phyloP scores from a whole-genome alignment of 1,140 invertebrate species.

The Lasioglossum albipes region DNA sequence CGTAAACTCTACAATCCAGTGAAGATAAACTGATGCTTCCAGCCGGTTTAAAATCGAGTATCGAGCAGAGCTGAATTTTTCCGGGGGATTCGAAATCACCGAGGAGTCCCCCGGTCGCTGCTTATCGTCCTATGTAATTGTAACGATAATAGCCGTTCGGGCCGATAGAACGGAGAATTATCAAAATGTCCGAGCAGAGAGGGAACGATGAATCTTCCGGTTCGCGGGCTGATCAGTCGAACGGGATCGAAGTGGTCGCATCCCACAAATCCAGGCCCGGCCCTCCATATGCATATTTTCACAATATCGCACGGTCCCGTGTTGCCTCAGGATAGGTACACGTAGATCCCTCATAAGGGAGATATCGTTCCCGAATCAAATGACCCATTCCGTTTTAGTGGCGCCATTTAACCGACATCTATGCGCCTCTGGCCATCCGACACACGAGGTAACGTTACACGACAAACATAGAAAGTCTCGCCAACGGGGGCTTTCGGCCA shows the following conservation, averaged over 20 bases:
- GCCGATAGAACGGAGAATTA: conserved; percentile 1
- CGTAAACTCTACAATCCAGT: too few relatives aligned
- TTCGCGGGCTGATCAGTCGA: not conserved
- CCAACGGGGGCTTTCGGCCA: conserved; percentile 68
- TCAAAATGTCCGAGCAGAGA: not conserved
- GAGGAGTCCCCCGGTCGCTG: not conserved
- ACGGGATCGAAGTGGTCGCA: conserved; percentile 34
- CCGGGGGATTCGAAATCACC: not conserved
- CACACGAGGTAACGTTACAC: conserved; percentile 64
- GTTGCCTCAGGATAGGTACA: conserved; percentile 70
- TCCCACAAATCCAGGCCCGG: conserved; percentile 52
- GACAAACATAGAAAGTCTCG: conserved; percentile 70
- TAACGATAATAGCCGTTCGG: conserved; percentile 28
- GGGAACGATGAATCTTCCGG: conserved; percentile 35
- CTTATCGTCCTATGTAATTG: conserved; percentile 18
- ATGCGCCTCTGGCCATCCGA: conserved; percentile 72
- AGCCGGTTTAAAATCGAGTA: not conserved
- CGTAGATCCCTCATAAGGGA: conserved; percentile 76
- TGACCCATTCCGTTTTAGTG: conserved; percentile 79
- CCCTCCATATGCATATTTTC: conserved; percentile 75
- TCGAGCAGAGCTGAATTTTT: not conserved
- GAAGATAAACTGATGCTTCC: too few relatives aligned
- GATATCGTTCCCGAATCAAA: conserved; percentile 79
- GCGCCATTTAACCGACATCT: conserved; percentile 75
- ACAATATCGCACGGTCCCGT: conserved; percentile 65